Percentiles rank a stretch among this genome's conserved stretches.
Evolutionary conservation across 2,113 vertebrate species (phyloP).

Genomic region (Gobio gobio): DNA sequence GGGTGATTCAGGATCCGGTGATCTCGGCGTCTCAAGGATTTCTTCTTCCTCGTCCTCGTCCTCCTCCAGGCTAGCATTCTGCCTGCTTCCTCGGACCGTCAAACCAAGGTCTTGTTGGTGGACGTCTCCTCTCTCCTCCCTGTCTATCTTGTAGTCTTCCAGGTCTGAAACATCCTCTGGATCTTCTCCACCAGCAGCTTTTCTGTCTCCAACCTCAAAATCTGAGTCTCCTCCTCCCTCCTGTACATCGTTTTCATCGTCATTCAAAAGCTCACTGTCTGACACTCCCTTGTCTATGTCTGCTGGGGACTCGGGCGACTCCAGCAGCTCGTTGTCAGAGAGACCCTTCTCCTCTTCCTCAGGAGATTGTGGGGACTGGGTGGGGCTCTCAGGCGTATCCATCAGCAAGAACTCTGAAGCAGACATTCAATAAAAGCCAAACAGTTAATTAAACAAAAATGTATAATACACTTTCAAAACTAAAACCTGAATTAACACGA

Average conservation of each 20-base stretch:
- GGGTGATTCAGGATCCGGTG: constrained; percentile 76
- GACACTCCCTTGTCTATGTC: constrained; percentile 71
- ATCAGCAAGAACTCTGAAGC: constrained; percentile 74
- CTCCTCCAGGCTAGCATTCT: constrained; percentile 67
- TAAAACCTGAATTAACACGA: neutral
- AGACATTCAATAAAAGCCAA: constrained; percentile 27
- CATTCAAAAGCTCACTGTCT: constrained; percentile 73
- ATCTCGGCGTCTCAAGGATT: constrained; percentile 81
- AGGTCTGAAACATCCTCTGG: constrained; percentile 71
- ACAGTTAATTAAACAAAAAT: neutral
- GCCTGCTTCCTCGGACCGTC: constrained; percentile 75
- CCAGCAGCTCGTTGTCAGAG: constrained; percentile 74
- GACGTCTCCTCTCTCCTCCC: constrained; percentile 68
- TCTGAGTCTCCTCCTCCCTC: constrained; percentile 55
- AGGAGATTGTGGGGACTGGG: constrained; percentile 86
- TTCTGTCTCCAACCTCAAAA: constrained; percentile 62
- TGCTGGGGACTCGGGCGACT: constrained; percentile 80
- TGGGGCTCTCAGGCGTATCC: constrained; percentile 93
- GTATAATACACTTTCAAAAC: too few species aligned
- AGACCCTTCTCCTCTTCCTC: constrained; percentile 78
- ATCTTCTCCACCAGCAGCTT: constrained; percentile 56
- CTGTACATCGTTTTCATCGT: constrained; percentile 68
- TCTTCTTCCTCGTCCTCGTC: constrained; percentile 73
- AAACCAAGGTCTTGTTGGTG: constrained; percentile 74
- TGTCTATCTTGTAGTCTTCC: constrained; percentile 80